Conservation (phyloP, 2,888 invertebrate genomes). For the Tanypteryx hageni region DNA sequence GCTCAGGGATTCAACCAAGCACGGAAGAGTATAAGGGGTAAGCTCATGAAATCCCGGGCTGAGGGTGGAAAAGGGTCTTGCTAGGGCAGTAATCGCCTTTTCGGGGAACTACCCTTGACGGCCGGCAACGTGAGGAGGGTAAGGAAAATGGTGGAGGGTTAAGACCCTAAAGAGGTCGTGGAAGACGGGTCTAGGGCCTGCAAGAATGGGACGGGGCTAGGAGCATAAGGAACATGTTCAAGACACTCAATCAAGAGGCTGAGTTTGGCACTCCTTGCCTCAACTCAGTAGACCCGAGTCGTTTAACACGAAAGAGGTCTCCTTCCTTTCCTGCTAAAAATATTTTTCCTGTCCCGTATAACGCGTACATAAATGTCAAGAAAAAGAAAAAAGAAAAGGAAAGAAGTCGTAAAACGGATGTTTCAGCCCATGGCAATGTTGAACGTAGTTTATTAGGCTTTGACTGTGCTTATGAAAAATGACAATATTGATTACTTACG, state of each 20-base stretch:
- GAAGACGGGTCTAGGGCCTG: no score
- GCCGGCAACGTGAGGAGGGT: background rate
- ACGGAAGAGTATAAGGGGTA: slow-evolving; percentile 24
- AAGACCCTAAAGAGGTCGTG: background rate
- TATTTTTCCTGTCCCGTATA: no score
- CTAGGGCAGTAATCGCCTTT: slow-evolving; percentile 29
- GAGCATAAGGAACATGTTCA: slow-evolving; percentile 35
- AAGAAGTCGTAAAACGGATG: no score
- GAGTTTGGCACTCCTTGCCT: background rate
- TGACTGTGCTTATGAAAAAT: no score
- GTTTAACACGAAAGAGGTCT: background rate
- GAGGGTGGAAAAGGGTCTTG: slow-evolving; percentile 13
- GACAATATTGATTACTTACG: no score
- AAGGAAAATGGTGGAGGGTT: slow-evolving; percentile 5
- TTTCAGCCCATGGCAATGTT: no score
- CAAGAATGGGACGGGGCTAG: background rate
- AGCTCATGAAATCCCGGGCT: slow-evolving; percentile 19
- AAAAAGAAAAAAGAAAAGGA: no score
- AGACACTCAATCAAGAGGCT: background rate
- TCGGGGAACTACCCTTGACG: slow-evolving; percentile 19
- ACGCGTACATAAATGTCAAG: no score
- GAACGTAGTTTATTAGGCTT: no score
- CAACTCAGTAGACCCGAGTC: background rate
- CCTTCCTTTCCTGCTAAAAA: no score
- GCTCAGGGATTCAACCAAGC: slow-evolving; percentile 32